Conservation (phyloP, 2,113 vertebrate genomes). For the Pygoscelis antarcticus region DNA sequence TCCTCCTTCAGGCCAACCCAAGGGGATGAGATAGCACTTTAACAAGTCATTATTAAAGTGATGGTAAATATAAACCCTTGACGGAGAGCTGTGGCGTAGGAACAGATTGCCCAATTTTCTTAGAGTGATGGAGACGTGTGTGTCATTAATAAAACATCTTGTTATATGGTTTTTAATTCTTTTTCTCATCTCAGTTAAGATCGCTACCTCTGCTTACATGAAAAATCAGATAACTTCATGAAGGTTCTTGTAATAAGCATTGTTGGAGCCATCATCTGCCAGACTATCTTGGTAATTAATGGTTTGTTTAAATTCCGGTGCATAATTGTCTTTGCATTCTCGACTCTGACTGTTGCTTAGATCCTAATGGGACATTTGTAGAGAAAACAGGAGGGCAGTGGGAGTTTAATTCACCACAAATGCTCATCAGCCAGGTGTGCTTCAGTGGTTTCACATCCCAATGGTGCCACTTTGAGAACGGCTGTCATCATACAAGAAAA, state of each 20-base stretch:
- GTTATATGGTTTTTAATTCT: slow-evolving; percentile 62
- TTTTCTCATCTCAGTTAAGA: slow-evolving; percentile 52
- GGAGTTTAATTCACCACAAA: not conserved
- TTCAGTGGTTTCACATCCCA: not conserved
- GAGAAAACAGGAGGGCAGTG: not conserved
- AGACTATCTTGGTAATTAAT: slow-evolving; percentile 50
- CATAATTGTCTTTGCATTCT: not conserved
- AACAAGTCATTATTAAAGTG: not conserved
- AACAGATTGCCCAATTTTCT: slow-evolving; percentile 39
- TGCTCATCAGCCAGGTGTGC: not conserved
- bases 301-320: slow-evolving; percentile 41
- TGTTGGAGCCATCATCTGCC: slow-evolving; percentile 47
- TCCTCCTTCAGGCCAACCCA: not conserved
- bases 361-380: slow-evolving; percentile 2
- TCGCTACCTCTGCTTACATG: slow-evolving; percentile 13
- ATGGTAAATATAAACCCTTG: not conserved
- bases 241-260: slow-evolving; percentile 54
- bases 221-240: slow-evolving; percentile 37
- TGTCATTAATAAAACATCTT: slow-evolving; percentile 64
- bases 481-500: not conserved
- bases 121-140: accelerated
- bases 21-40: not conserved
- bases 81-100: not conserved
- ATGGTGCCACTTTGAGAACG: not conserved
- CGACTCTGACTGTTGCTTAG: not conserved